These are phyloP conservation scores for Corella eumyota DNA, from an alignment of 23 tunicate species.

Conservation along the genomic window DNA sequence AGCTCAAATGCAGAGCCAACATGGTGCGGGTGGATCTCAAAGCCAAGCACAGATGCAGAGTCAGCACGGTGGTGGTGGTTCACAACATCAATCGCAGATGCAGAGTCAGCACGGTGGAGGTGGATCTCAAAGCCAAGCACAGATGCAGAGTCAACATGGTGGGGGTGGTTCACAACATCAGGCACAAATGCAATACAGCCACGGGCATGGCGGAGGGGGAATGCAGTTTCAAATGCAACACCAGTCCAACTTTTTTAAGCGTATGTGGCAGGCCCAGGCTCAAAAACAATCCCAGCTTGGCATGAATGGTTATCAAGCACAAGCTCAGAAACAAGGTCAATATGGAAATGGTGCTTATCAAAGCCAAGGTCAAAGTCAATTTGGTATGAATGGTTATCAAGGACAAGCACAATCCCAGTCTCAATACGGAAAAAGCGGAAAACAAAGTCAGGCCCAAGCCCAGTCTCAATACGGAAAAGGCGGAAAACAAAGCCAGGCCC, in stretches of 20 bases:
- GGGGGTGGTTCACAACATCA: conserved; percentile 9
- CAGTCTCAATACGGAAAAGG: conserved; percentile 12
- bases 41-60: conserved; percentile 7
- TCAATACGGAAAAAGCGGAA: conserved; percentile 10
- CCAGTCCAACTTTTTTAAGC: conserved; percentile 1
- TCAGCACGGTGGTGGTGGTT: background rate
- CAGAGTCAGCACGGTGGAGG: conserved; percentile 11
- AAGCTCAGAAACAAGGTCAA: conserved; percentile 6
- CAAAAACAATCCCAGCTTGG: conserved; percentile 14
- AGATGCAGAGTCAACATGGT: conserved; percentile 6
- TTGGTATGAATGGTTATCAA: background rate
- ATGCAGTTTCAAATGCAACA: conserved; percentile 9
- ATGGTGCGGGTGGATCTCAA: conserved; percentile 14
- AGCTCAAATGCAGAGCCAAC: conserved; percentile 15
- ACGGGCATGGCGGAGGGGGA: conserved; percentile 5
- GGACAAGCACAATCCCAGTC: conserved; percentile 15
- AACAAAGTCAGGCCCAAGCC: conserved; percentile 7
- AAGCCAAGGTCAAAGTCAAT: background rate
- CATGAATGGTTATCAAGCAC: conserved; percentile 2
- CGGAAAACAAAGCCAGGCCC: conserved; percentile 9
- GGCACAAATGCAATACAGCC: conserved; percentile 12
- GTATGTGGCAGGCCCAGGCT: conserved; percentile 6
- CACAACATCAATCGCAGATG: conserved; percentile 17
- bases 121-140: conserved; percentile 18
- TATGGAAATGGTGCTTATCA: background rate